A percentile compares a stretch with the other conserved stretches of the same genome.
Evolutionary conservation across 2,888 invertebrate genomes (phyloP).

Genomic region (Sicus ferrugineus): DNA sequence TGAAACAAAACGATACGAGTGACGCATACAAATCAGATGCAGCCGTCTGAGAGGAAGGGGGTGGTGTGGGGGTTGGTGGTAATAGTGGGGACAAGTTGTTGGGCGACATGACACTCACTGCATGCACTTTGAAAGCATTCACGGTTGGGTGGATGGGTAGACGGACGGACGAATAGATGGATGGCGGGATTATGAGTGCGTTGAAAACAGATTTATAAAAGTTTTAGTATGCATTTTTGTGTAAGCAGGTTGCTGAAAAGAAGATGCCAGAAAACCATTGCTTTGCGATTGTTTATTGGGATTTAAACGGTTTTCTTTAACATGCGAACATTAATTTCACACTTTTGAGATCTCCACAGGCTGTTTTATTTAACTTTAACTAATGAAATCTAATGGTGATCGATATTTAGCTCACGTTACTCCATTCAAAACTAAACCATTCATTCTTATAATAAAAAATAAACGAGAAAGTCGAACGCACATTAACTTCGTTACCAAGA

Average conservation of each 20-base stretch:
- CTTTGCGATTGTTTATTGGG: no score
- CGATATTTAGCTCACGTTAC: no score
- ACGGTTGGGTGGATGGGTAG: neutral
- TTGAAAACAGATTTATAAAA: neutral
- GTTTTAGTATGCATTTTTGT: neutral
- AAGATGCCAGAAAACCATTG: neutral
- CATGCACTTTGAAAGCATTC: neutral
- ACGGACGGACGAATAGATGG: neutral
- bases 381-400: no score
- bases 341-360: neutral
- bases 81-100: neutral
- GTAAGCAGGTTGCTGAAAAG: neutral
- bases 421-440: no score
- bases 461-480: no score
- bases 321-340: neutral
- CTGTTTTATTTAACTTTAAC: no score
- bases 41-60: no score
- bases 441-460: no score
- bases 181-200: neutral
- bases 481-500: no score
- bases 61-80: no score
- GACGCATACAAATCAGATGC: neutral
- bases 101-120: neutral
- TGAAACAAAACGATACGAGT: neutral
- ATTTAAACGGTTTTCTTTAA: no score